Evolutionary conservation across 2,888 invertebrate genomes (phyloP).

Genomic region (Pyrrhosoma nymphula): DNA sequence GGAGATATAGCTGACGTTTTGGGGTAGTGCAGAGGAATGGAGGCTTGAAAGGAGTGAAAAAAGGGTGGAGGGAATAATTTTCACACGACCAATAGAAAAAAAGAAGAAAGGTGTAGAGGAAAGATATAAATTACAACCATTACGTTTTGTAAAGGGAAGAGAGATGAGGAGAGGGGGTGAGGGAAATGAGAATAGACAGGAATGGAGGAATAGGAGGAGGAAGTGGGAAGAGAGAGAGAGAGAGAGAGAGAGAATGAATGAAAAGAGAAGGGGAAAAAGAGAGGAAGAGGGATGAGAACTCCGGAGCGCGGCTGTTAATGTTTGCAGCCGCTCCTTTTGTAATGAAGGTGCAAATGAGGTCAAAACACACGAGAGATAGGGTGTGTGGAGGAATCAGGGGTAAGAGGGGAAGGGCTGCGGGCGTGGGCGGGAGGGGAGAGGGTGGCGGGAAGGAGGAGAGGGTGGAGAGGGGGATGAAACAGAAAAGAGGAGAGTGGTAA

Average conservation of each 20-base stretch:
- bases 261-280: background rate
- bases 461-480: background rate
- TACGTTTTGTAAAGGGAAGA: no score
- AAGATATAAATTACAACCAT: no score
- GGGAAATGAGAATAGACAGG: background rate
- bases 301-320: background rate
- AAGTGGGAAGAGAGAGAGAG: background rate
- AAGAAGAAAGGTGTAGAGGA: no score
- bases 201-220: background rate
- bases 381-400: background rate
- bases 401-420: no score
- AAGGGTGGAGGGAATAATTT: background rate
- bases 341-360: slow-evolving; percentile 46
- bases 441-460: background rate
- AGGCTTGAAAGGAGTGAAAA: background rate
- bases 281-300: background rate
- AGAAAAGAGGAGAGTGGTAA: background rate
- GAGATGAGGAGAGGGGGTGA: background rate
- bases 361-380: slow-evolving; percentile 1
- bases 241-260: no score
- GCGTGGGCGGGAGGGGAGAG: background rate
- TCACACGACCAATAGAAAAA: no score
- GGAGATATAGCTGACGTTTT: no score
- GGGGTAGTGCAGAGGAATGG: background rate
- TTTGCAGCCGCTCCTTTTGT: slow-evolving; percentile 16